Evolutionary conservation across 1,140 invertebrate species (phyloP).

Genomic region (Dendrolimus punctatus): DNA sequence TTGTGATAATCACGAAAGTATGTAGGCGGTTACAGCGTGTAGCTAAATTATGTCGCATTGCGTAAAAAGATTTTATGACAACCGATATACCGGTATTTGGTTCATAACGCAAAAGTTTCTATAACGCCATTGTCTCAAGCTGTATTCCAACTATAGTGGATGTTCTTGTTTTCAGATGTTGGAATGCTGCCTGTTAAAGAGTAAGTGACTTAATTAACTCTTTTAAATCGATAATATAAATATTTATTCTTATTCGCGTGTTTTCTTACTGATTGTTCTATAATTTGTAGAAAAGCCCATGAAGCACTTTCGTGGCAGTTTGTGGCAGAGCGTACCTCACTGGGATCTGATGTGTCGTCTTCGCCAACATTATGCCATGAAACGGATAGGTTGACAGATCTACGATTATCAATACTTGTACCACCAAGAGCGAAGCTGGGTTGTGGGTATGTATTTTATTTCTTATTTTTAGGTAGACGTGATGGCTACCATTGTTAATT

Average conservation of each 20-base stretch:
- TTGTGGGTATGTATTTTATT: slow-evolving; percentile 70
- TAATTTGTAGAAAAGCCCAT: slow-evolving; percentile 65
- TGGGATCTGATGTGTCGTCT: slow-evolving; percentile 56
- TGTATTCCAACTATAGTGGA: background rate
- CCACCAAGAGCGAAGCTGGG: slow-evolving; percentile 79
- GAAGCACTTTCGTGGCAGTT: slow-evolving; percentile 86
- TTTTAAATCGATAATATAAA: slow-evolving; percentile 3
- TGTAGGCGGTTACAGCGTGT: slow-evolving; percentile 6
- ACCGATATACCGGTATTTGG: slow-evolving; percentile 9
- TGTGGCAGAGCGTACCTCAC: slow-evolving; percentile 72
- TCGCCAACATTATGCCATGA: slow-evolving; percentile 60
- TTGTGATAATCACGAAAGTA: slow-evolving; percentile 10
- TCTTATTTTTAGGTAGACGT: too few relatives aligned
- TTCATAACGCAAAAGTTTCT: too few relatives aligned
- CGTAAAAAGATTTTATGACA: slow-evolving; percentile 21
- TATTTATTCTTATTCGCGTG: slow-evolving; percentile 6
- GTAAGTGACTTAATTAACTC: slow-evolving; percentile 75
- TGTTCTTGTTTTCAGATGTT: slow-evolving; percentile 75
- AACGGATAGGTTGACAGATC: slow-evolving; percentile 61
- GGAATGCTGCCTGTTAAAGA: slow-evolving; percentile 93
- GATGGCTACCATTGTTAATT: too few relatives aligned
- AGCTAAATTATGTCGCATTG: slow-evolving; percentile 3
- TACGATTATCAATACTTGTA: slow-evolving; percentile 76
- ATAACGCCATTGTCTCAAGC: too few relatives aligned
- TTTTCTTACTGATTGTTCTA: slow-evolving; percentile 9